A percentile compares a stretch with the other conserved stretches of the same genome.
These are phyloP conservation scores for mouse (Mus musculus) DNA, from an alignment of 2,113 vertebrate species.

Conservation along the genomic window GRCm39 chr13:74193501-74194000, in stretches of 20 bases:
- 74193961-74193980: neutral
- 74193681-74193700: neutral
- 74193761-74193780: fast-evolving
- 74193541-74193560: fast-evolving
- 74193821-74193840: neutral
- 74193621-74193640: neutral
- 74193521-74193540: neutral
- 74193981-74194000: no score
- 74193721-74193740: fast-evolving
- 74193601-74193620: neutral
- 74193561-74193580: neutral
- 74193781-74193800: neutral
- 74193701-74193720: neutral
- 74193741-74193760: neutral
- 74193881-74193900: neutral
- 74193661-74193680: neutral
- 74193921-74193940: neutral
- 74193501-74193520: neutral
- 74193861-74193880: neutral
- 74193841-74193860: neutral
- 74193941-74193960: neutral
- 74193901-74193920: neutral
- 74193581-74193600: neutral
- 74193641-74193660: neutral
- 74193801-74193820: neutral